phyloP scores from a whole-genome alignment of 2,888 invertebrate genomes.

The Heteropelma amictum region DNA sequence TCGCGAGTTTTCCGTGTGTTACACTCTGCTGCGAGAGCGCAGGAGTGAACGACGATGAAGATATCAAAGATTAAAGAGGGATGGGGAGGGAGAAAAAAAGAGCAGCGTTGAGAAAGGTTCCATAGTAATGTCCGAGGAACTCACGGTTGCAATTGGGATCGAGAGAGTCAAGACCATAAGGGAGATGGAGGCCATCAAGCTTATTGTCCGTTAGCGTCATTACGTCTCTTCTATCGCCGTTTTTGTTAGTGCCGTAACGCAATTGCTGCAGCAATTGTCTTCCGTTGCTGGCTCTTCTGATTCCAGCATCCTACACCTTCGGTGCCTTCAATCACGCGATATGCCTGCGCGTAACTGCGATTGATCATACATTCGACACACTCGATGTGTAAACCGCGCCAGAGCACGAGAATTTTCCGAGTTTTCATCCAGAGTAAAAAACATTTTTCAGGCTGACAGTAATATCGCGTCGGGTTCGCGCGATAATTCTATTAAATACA shows the following conservation, averaged over 20 bases:
- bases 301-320: not conserved
- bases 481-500: too few species aligned
- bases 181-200: slow-evolving; percentile 42
- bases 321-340: too few species aligned
- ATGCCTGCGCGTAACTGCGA: too few species aligned
- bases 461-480: too few species aligned
- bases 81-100: not conserved
- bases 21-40: slow-evolving; percentile 49
- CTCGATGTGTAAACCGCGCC: not conserved
- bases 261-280: slow-evolving; percentile 52
- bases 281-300: slow-evolving; percentile 14
- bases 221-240: slow-evolving; percentile 49
- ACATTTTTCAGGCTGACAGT: too few species aligned
- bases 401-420: too few species aligned
- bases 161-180: slow-evolving; percentile 24
- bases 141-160: slow-evolving; percentile 38
- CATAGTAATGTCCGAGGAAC: not conserved
- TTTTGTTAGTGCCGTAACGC: slow-evolving; percentile 56
- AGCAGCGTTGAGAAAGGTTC: not conserved
- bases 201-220: slow-evolving; percentile 54
- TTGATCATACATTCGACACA: not conserved
- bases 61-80: not conserved
- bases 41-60: not conserved
- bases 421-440: too few species aligned
- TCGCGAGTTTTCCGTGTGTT: slow-evolving; percentile 62